phyloP scores from a whole-genome alignment of 2,888 invertebrate species.

The Chalcis sispes region DNA sequence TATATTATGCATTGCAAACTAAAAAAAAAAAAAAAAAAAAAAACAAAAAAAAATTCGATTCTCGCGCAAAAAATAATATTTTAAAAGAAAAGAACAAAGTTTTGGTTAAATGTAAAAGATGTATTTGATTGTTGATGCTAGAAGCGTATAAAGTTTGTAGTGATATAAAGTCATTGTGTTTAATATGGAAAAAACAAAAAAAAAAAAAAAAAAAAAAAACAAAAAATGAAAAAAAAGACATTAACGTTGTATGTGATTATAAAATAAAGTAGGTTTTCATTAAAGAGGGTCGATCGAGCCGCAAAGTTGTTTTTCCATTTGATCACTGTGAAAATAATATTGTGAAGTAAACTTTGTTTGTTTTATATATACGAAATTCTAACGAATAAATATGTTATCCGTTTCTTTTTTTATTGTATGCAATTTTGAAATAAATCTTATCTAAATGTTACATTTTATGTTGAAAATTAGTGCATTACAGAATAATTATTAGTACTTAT shows the following conservation, averaged over 20 bases:
- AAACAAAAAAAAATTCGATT: conserved; percentile 2
- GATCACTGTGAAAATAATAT: too few relatives aligned
- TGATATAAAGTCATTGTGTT: conserved; percentile 30
- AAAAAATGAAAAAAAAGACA: conserved; percentile 1
- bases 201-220: not conserved
- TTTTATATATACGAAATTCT: too few relatives aligned
- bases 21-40: conserved; percentile 1
- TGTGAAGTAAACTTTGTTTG: too few relatives aligned
- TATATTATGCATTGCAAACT: too few relatives aligned
- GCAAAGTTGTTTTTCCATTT: conserved; percentile 28
- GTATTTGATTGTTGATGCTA: conserved; percentile 31
- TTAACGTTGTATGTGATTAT: conserved; percentile 20
- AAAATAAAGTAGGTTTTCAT: conserved; percentile 27
- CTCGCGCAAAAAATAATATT: not conserved
- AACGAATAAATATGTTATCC: too few relatives aligned
- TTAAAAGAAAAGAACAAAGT: not conserved
- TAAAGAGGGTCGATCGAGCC: conserved; percentile 32
- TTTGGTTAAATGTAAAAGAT: conserved; percentile 14
- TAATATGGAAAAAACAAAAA: not conserved
- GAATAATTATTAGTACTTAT: too few relatives aligned
- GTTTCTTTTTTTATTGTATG: too few relatives aligned
- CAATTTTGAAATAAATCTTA: too few relatives aligned
- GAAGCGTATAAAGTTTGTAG: conserved; percentile 39
- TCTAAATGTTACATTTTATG: too few relatives aligned
- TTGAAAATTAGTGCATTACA: too few relatives aligned